A percentile compares a stretch with the other conserved stretches of the same genome.
Evolutionary conservation across 1,140 invertebrate species (phyloP).

Genomic region (Ceratosolen fusciceps): DNA sequence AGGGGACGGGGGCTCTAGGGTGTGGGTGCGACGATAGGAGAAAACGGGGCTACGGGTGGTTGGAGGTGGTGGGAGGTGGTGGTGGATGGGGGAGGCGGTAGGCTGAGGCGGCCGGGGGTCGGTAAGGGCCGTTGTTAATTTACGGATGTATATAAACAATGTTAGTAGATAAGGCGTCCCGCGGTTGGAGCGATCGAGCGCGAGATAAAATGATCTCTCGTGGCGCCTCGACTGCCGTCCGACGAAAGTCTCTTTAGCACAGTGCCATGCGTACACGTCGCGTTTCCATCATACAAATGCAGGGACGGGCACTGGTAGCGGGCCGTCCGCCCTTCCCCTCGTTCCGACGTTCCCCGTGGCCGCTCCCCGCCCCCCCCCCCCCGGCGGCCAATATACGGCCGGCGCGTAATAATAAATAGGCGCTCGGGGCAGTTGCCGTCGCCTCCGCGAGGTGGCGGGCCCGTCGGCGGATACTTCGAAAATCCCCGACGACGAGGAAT

Average conservation of each 20-base stretch:
- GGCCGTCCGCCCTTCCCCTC: not conserved
- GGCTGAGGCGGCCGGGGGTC: no score
- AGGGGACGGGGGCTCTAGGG: no score
- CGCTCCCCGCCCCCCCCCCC: not conserved
- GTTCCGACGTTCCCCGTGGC: not conserved
- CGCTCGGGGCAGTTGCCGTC: slow-evolving; percentile 50
- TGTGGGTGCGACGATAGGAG: no score
- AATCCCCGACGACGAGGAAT: not conserved
- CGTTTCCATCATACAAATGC: not conserved
- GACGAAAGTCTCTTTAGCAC: not conserved
- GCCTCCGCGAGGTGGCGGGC: slow-evolving; percentile 54
- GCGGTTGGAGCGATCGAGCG: not conserved
- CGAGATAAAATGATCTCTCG: not conserved
- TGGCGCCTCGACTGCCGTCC: not conserved
- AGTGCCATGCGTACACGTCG: not conserved
- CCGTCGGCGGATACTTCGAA: slow-evolving; percentile 26
- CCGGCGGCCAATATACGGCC: not conserved
- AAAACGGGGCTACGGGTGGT: no score
- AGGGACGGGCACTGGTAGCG: not conserved
- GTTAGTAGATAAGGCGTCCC: no score
- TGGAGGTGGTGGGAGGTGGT: no score
- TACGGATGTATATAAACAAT: not conserved
- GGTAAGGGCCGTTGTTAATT: not conserved
- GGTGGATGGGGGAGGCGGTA: no score
- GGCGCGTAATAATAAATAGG: not conserved